Evolutionary conservation across 92 coral and sea anemone genomes (phyloP).

Genomic region (Blastomussa wellsi): DNA sequence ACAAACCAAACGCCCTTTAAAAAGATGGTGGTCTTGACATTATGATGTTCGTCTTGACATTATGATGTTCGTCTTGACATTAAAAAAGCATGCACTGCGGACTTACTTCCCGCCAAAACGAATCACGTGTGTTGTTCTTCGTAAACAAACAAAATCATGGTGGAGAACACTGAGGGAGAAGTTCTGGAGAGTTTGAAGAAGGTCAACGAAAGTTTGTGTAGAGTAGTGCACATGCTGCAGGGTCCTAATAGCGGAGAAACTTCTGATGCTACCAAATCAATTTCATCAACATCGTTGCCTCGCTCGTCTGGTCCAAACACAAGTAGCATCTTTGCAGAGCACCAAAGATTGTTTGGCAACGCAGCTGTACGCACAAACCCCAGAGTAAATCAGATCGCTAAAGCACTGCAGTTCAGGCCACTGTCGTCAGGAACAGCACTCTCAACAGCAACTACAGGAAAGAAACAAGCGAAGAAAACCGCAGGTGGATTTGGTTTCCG

Average conservation of each 20-base stretch:
- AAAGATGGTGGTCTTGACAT: conserved; percentile 12
- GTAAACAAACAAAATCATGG: not conserved
- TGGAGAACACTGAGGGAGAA: conserved; percentile 7
- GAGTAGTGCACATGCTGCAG: conserved; percentile 23
- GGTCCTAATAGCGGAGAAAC: conserved; percentile 17
- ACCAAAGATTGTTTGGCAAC: not conserved
- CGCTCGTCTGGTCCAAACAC: not conserved
- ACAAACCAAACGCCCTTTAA: not conserved
- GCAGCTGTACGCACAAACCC: conserved; percentile 27
- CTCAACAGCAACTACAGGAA: conserved; percentile 11
- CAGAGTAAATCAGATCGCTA: conserved; percentile 44
- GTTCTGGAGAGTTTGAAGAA: conserved; percentile 13
- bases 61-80: conserved; percentile 16
- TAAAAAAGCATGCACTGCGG: conserved; percentile 20
- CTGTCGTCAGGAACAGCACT: conserved; percentile 35
- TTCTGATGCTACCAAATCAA: conserved; percentile 8
- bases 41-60: conserved; percentile 1
- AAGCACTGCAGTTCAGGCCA: conserved; percentile 64
- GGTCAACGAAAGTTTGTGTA: conserved; percentile 19
- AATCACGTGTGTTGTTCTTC: conserved; percentile 2
- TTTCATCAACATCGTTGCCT: conserved; percentile 14
- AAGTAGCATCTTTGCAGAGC: not conserved
- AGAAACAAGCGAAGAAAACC: conserved; percentile 8
- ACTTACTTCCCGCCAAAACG: conserved; percentile 21
- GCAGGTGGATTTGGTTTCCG: conserved; percentile 25